phyloP scores from a whole-genome alignment of 2,113 vertebrate species.

The Periophthalmodon schlosseri region DNA sequence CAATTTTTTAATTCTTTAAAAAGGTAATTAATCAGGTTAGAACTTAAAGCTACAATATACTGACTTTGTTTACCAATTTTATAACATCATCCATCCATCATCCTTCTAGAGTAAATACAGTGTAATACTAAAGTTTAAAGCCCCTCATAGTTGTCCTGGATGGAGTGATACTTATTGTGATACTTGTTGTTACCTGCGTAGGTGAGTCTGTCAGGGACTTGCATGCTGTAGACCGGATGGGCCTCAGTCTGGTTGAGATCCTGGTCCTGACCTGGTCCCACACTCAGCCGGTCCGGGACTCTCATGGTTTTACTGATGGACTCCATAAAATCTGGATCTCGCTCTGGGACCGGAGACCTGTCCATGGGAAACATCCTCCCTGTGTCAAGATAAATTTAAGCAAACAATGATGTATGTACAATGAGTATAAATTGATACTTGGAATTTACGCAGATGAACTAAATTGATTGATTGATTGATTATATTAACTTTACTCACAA shows the following conservation, averaged over 20 bases:
- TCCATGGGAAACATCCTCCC: conserved; percentile 7
- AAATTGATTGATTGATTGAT: no score
- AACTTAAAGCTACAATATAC: no score
- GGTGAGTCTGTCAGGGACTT: conserved; percentile 78
- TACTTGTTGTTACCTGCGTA: conserved; percentile 67
- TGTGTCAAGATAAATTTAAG: background rate
- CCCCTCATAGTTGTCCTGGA: background rate
- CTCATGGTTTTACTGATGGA: conserved; percentile 77
- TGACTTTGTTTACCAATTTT: no score
- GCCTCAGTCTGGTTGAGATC: conserved; percentile 33
- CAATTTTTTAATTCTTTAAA: no score
- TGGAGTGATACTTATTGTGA: no score
- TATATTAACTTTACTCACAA: no score
- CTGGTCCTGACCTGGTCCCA: conserved; percentile 38
- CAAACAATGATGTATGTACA: no score
- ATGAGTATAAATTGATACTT: no score
- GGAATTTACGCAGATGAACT: no score
- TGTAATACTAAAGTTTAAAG: background rate
- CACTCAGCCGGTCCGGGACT: conserved; percentile 75
- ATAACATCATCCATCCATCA: no score
- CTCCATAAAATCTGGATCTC: conserved; percentile 73
- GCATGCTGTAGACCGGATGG: conserved; percentile 70
- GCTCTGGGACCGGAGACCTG: background rate
- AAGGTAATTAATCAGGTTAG: no score
- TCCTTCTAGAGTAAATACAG: no score